A percentile compares a stretch with the other conserved stretches of the same genome.
phyloP scores from a whole-genome alignment of 2,888 invertebrate genomes.

The Dryocosmus kuriphilus region DNA sequence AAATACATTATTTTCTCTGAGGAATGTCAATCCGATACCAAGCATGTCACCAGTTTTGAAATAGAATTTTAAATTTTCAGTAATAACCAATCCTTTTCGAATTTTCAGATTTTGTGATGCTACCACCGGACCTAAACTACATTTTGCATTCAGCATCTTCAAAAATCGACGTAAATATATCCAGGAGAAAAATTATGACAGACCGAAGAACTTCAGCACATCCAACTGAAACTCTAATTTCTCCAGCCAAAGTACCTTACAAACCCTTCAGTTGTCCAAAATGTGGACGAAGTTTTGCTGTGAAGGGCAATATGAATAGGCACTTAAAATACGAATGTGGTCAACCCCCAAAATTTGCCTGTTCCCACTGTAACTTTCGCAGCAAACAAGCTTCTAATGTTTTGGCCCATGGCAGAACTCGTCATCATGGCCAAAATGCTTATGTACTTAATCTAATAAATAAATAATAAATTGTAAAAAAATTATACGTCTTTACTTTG shows the following conservation, averaged over 20 bases:
- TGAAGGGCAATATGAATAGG: constrained; percentile 73
- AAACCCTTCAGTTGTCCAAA: constrained; percentile 72
- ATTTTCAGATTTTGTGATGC: constrained; percentile 10
- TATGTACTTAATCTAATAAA: constrained; percentile 61
- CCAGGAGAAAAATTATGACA: background rate
- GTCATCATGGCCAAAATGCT: constrained; percentile 63
- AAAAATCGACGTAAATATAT: background rate
- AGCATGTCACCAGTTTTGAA: no score
- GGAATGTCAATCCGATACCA: background rate
- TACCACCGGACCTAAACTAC: background rate
- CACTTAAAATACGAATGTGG: constrained; percentile 75
- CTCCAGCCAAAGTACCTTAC: background rate
- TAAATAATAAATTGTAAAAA: no score
- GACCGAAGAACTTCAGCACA: background rate
- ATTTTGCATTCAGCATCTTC: constrained; percentile 13
- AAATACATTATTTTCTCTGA: background rate
- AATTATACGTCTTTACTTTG: no score
- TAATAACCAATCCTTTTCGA: background rate
- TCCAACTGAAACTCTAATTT: background rate
- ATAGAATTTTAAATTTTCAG: no score
- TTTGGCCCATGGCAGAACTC: constrained; percentile 70
- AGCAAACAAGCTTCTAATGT: constrained; percentile 74
- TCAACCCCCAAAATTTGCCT: constrained; percentile 70
- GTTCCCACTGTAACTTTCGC: constrained; percentile 73
- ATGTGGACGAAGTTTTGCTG: constrained; percentile 72